Percentiles rank a stretch among this genome's conserved stretches.
These are phyloP conservation scores for Sardina pilchardus DNA, from an alignment of 2,113 vertebrate species.

Conservation along the genomic window DNA sequence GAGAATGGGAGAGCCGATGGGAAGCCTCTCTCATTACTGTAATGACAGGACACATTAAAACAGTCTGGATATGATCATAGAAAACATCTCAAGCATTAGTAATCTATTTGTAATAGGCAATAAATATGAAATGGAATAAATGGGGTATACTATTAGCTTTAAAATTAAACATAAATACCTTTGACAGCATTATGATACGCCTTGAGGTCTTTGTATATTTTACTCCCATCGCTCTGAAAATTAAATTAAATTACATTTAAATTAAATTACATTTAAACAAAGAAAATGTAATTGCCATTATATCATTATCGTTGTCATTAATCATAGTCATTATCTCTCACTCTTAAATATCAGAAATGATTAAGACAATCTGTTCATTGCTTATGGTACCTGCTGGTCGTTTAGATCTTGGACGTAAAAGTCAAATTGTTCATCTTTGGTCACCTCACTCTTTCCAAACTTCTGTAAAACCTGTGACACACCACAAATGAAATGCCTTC, in stretches of 20 bases:
- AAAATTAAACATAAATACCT: slow-evolving; percentile 69
- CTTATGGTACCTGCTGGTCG: slow-evolving; percentile 83
- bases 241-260: not conserved
- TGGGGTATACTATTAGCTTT: slow-evolving; percentile 7
- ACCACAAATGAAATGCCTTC: not conserved
- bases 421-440: slow-evolving; percentile 89
- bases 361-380: slow-evolving; percentile 8
- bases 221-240: slow-evolving; percentile 83
- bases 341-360: not conserved
- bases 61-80: not conserved
- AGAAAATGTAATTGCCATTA: not conserved
- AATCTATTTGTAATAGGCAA: not conserved
- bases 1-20: slow-evolving; percentile 81
- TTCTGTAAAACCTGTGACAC: slow-evolving; percentile 85
- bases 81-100: not conserved
- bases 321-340: not conserved
- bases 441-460: slow-evolving; percentile 87
- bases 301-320: not conserved
- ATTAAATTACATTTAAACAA: not conserved
- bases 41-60: not conserved
- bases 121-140: not conserved
- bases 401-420: slow-evolving; percentile 73
- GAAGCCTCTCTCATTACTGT: slow-evolving; percentile 92
- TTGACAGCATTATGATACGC: slow-evolving; percentile 81
- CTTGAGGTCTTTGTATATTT: slow-evolving; percentile 88